A percentile compares a stretch with the other conserved stretches of the same genome.
These are phyloP conservation scores for Zhengitettix transpicula DNA, from an alignment of 2,888 invertebrate species.

Conservation along the genomic window DNA sequence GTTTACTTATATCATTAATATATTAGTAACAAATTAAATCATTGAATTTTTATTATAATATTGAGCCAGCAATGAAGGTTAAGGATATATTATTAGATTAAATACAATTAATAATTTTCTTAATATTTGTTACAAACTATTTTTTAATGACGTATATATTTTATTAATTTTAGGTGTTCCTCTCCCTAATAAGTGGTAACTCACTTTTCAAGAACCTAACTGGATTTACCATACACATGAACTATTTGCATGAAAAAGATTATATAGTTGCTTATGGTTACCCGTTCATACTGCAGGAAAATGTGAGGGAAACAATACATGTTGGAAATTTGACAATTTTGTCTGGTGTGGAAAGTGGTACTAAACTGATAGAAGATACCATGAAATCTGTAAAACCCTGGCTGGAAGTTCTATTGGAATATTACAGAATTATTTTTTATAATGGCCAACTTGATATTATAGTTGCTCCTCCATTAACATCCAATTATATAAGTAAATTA, in stretches of 20 bases:
- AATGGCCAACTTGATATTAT: constrained; percentile 36
- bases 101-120: too few species aligned
- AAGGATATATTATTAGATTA: too few species aligned
- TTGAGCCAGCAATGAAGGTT: too few species aligned
- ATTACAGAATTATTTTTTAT: constrained; percentile 62
- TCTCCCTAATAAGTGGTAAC: too few species aligned
- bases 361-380: constrained; percentile 52
- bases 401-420: constrained; percentile 47
- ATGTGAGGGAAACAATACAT: constrained; percentile 58
- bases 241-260: constrained; percentile 47
- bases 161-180: too few species aligned
- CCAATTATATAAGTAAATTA: constrained; percentile 26
- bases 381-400: constrained; percentile 65
- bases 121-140: too few species aligned
- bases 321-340: constrained; percentile 67
- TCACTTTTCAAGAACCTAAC: constrained; percentile 24
- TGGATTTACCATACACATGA: constrained; percentile 60
- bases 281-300: constrained; percentile 39
- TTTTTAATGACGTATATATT: too few species aligned
- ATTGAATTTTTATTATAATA: too few species aligned
- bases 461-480: too few species aligned
- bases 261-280: constrained; percentile 27
- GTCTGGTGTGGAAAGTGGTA: constrained; percentile 52
- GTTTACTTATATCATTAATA: too few species aligned
- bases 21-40: too few species aligned